Conservation (phyloP, 1,140 invertebrate genomes). For the Drosophila melanogaster region DNA sequence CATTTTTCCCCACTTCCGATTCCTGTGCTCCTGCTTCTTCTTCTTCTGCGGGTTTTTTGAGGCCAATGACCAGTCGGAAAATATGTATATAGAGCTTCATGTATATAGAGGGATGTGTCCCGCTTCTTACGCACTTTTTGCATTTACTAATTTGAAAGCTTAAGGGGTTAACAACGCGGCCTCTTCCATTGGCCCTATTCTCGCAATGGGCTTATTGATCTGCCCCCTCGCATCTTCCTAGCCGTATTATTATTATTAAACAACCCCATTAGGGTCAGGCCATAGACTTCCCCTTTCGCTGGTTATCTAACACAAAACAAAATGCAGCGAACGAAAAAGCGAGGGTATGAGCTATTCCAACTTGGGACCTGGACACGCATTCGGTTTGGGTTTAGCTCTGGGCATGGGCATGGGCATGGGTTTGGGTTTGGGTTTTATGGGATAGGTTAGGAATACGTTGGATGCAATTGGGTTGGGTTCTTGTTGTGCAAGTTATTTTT, state of each 20-base stretch:
- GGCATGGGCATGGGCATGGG: conserved; percentile 17
- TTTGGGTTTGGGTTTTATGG: conserved; percentile 30
- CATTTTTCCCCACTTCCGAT: conserved; percentile 26
- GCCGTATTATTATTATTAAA: conserved; percentile 71
- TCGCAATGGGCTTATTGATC: conserved; percentile 68
- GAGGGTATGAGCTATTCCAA: conserved; percentile 32
- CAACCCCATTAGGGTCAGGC: conserved; percentile 70
- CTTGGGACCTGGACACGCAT: conserved; percentile 46
- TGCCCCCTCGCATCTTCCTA: conserved; percentile 59
- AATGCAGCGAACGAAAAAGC: conserved; percentile 16
- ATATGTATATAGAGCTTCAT: no score
- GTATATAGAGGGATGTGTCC: conserved; percentile 20
- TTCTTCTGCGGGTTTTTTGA: conserved; percentile 47
- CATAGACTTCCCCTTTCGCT: conserved; percentile 32
- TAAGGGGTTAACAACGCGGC: conserved; percentile 40
- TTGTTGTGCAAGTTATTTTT: conserved; percentile 46
- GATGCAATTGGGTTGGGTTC: conserved; percentile 24
- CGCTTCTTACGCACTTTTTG: conserved; percentile 79
- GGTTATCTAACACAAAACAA: conserved; percentile 55
- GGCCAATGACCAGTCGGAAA: conserved; percentile 71
- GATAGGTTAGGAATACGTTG: conserved; percentile 34
- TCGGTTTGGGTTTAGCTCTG: conserved; percentile 26
- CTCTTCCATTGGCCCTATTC: conserved; percentile 66
- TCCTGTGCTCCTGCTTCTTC: conserved; percentile 18
- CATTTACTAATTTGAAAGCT: conserved; percentile 73